Evolutionary conservation across 92 coral and sea anemone species (phyloP), one percentile per base, ranked within the genome.

Genomic region (Phenganax subtilis): DNA sequence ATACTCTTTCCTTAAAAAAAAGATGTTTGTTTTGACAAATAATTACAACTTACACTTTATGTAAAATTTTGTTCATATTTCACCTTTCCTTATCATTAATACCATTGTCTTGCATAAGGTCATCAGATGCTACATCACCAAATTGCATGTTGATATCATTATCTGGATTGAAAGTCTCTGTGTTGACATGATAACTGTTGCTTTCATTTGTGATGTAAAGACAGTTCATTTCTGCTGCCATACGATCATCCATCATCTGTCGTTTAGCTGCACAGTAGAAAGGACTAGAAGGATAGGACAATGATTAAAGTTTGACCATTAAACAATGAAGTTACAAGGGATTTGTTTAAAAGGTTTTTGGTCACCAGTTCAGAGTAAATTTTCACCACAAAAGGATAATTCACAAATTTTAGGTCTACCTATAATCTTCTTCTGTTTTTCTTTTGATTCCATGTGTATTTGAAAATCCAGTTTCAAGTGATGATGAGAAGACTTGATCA

Each of bases 211-310:
- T 92, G 60, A 96, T 96, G 72, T 87, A 78, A 57, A 96, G 86
- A 69, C 90, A 90, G 88, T 96, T 90, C 97, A 96, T 92, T 82
- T 89, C 88, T 82, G 97, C 97, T 10, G 99, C 97, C 99, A 96
- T 96, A 84, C 84, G 89, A 75, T 92, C 97, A 58, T 93, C 99
- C 27, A 97, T 90, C 20, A 96, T 85, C 25, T 84, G 84, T 55
- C 88, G 93, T 80, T 96, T 96, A 15, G 74, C 54, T 68, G 20
- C 53, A 29, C 16, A 30, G n/a, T 68, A 68, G 7, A 10, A 68
- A 12, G 54, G 20, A 68, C 73, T 68, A 17, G 10, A 68, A 68
- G 9, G 73, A 68, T 29, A 37, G 47, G 47, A 1, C 47, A 37
- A 37, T 37, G 47, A 2, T 37, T 37, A 37, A 37, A 5, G 47